Percentiles rank a stretch among this genome's conserved stretches.
These are phyloP conservation scores for Aulostomus chinensis DNA, from an alignment of 2,797 vertebrate genomes.

Conservation along the genomic window DNA sequence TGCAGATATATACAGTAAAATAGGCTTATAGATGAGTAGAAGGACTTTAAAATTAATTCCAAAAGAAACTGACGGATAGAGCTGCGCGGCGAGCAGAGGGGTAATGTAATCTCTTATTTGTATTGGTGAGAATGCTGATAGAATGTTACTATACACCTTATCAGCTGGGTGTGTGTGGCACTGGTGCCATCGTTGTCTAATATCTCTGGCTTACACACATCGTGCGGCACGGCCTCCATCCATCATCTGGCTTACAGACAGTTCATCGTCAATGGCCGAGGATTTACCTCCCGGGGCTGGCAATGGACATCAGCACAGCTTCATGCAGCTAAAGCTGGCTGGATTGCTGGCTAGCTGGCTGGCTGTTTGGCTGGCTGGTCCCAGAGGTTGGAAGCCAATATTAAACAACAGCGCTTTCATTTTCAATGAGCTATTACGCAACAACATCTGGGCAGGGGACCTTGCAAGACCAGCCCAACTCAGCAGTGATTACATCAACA, in stretches of 20 bases:
- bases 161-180: slow-evolving; percentile 16
- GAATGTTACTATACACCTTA: no score
- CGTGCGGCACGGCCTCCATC: slow-evolving; percentile 23
- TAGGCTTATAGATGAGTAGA: no score
- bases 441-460: slow-evolving; percentile 71
- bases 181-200: slow-evolving; percentile 23
- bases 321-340: slow-evolving; percentile 33
- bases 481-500: slow-evolving; percentile 63
- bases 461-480: slow-evolving; percentile 28
- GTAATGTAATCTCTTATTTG: no score
- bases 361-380: no score
- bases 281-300: slow-evolving; percentile 38
- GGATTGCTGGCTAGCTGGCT: no score
- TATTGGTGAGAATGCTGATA: no score
- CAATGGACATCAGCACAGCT: slow-evolving; percentile 29
- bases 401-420: slow-evolving; percentile 61
- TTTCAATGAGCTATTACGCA: slow-evolving; percentile 68
- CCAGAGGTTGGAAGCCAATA: slow-evolving; percentile 47
- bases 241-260: slow-evolving; percentile 28
- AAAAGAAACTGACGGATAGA: no score
- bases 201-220: slow-evolving; percentile 37
- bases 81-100: no score
- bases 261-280: slow-evolving; percentile 28
- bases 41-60: no score
- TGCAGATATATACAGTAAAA: no score